A percentile compares a stretch with the other conserved stretches of the same genome.
phyloP scores from a whole-genome alignment of 2,888 invertebrate genomes.

The Hyposoter dolosus region DNA sequence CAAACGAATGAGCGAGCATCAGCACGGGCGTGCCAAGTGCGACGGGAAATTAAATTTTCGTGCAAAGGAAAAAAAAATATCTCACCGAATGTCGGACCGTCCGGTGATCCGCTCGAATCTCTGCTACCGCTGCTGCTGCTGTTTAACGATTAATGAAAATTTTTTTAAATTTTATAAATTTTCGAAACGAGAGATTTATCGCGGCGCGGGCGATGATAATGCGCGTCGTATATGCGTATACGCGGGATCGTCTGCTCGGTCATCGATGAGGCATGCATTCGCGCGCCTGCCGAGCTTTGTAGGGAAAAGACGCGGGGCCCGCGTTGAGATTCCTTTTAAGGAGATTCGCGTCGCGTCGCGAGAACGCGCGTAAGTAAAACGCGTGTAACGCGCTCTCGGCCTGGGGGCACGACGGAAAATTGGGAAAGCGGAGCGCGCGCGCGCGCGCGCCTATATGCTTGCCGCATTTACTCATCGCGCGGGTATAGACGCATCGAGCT shows the following conservation, averaged over 20 bases:
- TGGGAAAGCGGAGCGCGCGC: not conserved
- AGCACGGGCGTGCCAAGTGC: conserved; percentile 57
- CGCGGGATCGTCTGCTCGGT: not conserved
- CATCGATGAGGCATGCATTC: conserved; percentile 7
- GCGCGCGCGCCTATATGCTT: not conserved
- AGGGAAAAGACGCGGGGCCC: not conserved
- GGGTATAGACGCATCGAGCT: not conserved
- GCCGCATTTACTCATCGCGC: not conserved
- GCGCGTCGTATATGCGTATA: too few species aligned
- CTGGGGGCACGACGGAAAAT: not conserved
- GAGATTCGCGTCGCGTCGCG: not conserved
- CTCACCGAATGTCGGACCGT: too few species aligned
- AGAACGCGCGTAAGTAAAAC: not conserved
- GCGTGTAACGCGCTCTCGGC: too few species aligned
- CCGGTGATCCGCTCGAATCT: too few species aligned
- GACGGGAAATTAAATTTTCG: not conserved
- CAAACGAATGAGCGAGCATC: conserved; percentile 61
- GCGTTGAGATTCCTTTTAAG: conserved; percentile 2
- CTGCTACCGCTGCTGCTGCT: too few species aligned
- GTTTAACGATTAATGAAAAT: too few species aligned
- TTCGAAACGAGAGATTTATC: too few species aligned
- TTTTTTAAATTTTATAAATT: too few species aligned
- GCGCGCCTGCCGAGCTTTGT: not conserved
- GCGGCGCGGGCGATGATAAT: too few species aligned
- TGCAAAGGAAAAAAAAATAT: too few species aligned